Percentiles rank a stretch among this genome's conserved stretches.
Conservation (phyloP, 2,888 invertebrate species). For the Chalcosyrphus nemorum region DNA sequence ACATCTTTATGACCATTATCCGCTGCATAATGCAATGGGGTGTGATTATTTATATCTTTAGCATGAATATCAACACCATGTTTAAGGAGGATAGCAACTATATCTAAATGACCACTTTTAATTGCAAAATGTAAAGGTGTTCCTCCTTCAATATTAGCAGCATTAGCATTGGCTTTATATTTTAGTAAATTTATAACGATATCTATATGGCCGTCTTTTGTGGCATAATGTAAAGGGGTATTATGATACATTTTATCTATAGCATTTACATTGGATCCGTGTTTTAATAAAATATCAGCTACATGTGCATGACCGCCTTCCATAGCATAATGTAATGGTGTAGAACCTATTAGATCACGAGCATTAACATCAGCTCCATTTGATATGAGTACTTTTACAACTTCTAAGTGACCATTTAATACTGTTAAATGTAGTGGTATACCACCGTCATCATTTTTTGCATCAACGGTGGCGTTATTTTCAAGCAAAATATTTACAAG, state of each 20-base stretch:
- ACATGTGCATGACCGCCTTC: constrained; percentile 7
- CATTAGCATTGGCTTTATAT: constrained; percentile 5
- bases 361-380: constrained; percentile 22
- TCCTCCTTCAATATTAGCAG: neutral
- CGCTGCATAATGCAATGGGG: constrained; percentile 24
- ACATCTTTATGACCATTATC: neutral
- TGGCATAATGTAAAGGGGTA: constrained; percentile 21
- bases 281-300: constrained; percentile 7
- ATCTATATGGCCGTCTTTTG: neutral
- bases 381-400: constrained; percentile 26
- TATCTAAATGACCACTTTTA: neutral
- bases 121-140: constrained; percentile 12
- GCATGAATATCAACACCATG: constrained; percentile 16
- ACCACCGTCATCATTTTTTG: constrained; percentile 24
- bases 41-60: neutral
- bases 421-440: constrained; percentile 74
- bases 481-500: constrained; percentile 35
- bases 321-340: constrained; percentile 19
- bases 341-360: neutral
- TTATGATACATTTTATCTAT: neutral
- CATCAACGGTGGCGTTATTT: constrained; percentile 65
- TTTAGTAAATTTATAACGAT: constrained; percentile 9
- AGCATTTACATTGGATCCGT: constrained; percentile 26
- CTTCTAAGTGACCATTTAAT: constrained; percentile 38
- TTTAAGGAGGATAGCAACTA: constrained; percentile 4